Evolutionary conservation across 2,797 vertebrate species (phyloP).

Genomic region (Acipenser ruthenus): DNA sequence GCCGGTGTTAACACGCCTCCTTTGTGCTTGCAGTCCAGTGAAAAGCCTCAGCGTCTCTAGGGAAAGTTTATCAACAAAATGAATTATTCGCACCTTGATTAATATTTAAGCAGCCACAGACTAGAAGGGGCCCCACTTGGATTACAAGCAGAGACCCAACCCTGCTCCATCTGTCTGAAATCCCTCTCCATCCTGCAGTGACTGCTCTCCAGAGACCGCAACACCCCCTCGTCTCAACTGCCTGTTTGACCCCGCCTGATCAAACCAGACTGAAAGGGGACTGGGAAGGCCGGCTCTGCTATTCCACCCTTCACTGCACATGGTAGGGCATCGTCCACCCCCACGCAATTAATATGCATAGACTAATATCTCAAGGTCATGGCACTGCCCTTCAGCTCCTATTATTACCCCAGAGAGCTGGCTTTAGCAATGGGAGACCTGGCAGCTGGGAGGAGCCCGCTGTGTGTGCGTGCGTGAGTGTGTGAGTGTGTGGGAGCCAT

Average conservation of each 20-base stretch:
- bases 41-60: no score
- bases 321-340: slow-evolving; percentile 17
- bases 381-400: slow-evolving; percentile 24
- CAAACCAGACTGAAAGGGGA: background rate
- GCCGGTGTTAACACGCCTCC: no score
- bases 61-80: no score
- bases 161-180: no score
- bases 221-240: background rate
- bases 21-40: no score
- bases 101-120: no score
- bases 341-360: slow-evolving; percentile 34
- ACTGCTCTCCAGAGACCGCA: slow-evolving; percentile 4
- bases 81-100: no score
- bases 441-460: slow-evolving; percentile 19
- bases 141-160: no score
- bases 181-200: background rate
- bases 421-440: no score
- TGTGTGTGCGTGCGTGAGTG: slow-evolving; percentile 14
- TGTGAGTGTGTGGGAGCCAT: slow-evolving; percentile 1
- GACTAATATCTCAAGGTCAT: slow-evolving; percentile 32
- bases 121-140: no score
- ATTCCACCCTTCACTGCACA: slow-evolving; percentile 10
- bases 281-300: background rate
- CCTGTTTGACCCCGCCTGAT: background rate
- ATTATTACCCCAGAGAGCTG: no score